Conservation (phyloP, 2,888 invertebrate genomes). For the Xiphydria camelus region DNA sequence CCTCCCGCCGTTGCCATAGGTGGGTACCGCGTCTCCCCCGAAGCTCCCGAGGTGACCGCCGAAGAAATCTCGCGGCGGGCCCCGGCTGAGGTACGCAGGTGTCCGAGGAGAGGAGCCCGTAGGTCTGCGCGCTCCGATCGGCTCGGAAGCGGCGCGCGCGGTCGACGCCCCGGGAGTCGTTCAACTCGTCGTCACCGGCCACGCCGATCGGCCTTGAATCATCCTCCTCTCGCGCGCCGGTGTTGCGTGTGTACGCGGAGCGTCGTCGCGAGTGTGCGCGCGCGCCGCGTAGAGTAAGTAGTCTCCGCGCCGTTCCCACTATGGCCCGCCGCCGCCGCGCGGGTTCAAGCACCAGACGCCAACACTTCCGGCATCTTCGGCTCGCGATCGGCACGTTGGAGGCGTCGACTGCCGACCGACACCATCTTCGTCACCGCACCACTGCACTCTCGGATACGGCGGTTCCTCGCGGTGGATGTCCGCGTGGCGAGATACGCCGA, state of each 20-base stretch:
- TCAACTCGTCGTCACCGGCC: constrained; percentile 48
- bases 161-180: constrained; percentile 56
- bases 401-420: too few species aligned
- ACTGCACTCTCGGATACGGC: too few species aligned
- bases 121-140: constrained; percentile 2
- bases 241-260: constrained; percentile 12
- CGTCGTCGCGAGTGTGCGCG: constrained; percentile 35
- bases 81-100: neutral
- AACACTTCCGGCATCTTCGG: constrained; percentile 41
- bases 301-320: too few species aligned
- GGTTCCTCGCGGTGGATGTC: too few species aligned
- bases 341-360: constrained; percentile 36
- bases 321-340: too few species aligned
- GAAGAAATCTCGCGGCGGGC: neutral
- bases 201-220: constrained; percentile 47
- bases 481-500: neutral
- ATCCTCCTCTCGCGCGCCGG: constrained; percentile 31
- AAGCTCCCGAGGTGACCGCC: neutral
- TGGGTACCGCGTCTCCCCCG: too few species aligned
- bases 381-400: too few species aligned
- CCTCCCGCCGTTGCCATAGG: too few species aligned
- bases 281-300: too few species aligned
- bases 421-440: too few species aligned
- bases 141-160: constrained; percentile 34
- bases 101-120: neutral